Evolutionary conservation across 2,888 invertebrate species (phyloP).

Genomic region (Drosophila neonasuta): DNA sequence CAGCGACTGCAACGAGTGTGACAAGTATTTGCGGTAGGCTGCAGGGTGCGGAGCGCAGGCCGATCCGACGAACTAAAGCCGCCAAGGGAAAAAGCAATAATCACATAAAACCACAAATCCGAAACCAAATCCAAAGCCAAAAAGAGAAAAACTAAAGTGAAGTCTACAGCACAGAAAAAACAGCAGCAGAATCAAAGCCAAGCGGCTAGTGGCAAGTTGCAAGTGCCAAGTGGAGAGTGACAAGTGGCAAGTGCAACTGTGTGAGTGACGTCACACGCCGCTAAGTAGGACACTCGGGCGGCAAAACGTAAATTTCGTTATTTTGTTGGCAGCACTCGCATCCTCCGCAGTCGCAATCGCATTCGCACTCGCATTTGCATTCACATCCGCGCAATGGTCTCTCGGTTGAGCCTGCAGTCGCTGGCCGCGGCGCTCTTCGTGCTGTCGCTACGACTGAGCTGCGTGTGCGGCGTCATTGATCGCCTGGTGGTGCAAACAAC

Average conservation of each 20-base stretch:
- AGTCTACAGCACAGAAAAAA: conserved; percentile 10
- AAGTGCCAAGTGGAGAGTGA: conserved; percentile 11
- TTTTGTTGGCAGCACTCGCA: conserved; percentile 32
- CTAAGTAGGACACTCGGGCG: conserved; percentile 57
- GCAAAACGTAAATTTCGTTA: conserved; percentile 43
- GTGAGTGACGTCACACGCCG: conserved; percentile 63
- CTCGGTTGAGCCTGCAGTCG: conserved; percentile 50
- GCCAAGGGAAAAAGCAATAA: conserved; percentile 12
- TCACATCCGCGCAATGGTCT: conserved; percentile 58
- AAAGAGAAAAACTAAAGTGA: neutral
- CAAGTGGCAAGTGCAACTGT: conserved; percentile 22
- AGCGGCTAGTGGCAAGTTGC: conserved; percentile 9
- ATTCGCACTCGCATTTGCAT: conserved; percentile 29
- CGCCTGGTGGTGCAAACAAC: conserved; percentile 92
- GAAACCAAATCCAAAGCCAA: conserved; percentile 8
- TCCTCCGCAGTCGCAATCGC: conserved; percentile 12
- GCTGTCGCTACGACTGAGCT: conserved; percentile 74
- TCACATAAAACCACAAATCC: conserved; percentile 7
- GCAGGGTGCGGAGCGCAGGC: conserved; percentile 31
- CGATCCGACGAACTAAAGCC: conserved; percentile 2
- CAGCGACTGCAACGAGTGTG: conserved; percentile 11
- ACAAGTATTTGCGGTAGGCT: conserved; percentile 25
- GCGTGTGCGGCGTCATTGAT: conserved; percentile 83
- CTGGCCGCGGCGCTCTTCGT: conserved; percentile 64
- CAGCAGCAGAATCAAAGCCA: conserved; percentile 10